Evolutionary conservation across 2,888 invertebrate genomes (phyloP), one percentile per base, ranked within the genome.

Genomic region (Eristalis intricaria): DNA sequence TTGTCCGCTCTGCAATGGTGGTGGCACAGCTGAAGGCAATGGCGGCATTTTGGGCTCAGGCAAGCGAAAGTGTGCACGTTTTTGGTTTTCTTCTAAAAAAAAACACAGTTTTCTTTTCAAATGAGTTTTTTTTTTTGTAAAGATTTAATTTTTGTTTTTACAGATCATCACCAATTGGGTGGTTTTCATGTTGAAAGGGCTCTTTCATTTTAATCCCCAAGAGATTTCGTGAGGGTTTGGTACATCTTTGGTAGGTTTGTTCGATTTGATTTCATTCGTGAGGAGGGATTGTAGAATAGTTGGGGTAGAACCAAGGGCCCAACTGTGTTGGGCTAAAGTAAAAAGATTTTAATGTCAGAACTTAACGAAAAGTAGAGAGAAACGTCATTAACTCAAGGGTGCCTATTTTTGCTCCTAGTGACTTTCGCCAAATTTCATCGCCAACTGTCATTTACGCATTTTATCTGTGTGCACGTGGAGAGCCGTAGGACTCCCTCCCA

Each of bases 1-100:
- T 74, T 92, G 92, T 77, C 91, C 92, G 2, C 79, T 92, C 29
- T 92, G 92, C 88, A 90, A 84, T 68, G 90, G 89, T 63, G 60
- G 69, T 66, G 74, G 76, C 64, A 60, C 79, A 70, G 58, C 66
- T 63, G 83, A 80, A 68, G 82, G 83, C 85, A 58, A 75, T 73
- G 79, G 66, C 79, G 83, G 66, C 80, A 78, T 74, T 83, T 88
- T 89, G 90, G 91, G 90, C 91, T 90, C 90, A 90, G 91, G 90
- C 90, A 91, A 90, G 90, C 90, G 89, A 90, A 89, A 90, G 90
- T 90, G 89, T 90, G 90, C 89, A 89, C 89, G 89, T 90, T 89
- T 84, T 90, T 87, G 85, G 88, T 89, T 89, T 65, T 85, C 40
- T 38, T 75, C 74, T 75, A 68, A 60, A 71, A 64, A 63, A 50